Conservation (phyloP, 2,797 vertebrate genomes). For the Arremon aurantiirostris region DNA sequence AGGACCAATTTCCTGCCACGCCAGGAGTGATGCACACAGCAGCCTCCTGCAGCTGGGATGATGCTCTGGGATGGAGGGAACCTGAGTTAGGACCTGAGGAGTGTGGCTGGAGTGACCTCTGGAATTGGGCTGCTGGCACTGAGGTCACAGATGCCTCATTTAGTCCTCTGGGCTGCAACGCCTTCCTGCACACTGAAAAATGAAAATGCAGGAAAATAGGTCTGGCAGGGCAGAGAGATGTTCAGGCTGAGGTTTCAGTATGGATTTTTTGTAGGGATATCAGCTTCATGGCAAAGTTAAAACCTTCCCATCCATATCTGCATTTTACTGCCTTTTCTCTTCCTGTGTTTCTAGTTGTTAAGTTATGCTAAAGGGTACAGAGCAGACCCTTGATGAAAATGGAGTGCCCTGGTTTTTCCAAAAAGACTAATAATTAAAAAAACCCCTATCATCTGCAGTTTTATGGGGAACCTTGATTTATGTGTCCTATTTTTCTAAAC, state of each 20-base stretch:
- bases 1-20: conserved; percentile 37
- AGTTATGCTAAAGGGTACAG: neutral
- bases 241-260: neutral
- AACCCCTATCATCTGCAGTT: neutral
- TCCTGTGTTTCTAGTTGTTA: neutral
- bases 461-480: neutral
- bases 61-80: neutral
- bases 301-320: neutral
- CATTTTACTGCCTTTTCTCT: neutral
- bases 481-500: neutral
- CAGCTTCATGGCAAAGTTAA: neutral
- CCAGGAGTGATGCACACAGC: neutral
- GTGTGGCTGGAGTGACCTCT: neutral
- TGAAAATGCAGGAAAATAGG: neutral
- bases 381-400: neutral
- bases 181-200: neutral
- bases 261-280: neutral
- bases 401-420: neutral
- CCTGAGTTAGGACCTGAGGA: neutral
- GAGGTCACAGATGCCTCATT: neutral
- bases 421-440: neutral
- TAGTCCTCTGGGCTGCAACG: neutral
- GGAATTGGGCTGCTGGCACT: neutral
- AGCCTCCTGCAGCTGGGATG: neutral
- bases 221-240: neutral